A percentile compares a stretch with the other conserved stretches of the same genome.
phyloP scores from a whole-genome alignment of 2,888 invertebrate genomes.

The Agrilus mali region DNA sequence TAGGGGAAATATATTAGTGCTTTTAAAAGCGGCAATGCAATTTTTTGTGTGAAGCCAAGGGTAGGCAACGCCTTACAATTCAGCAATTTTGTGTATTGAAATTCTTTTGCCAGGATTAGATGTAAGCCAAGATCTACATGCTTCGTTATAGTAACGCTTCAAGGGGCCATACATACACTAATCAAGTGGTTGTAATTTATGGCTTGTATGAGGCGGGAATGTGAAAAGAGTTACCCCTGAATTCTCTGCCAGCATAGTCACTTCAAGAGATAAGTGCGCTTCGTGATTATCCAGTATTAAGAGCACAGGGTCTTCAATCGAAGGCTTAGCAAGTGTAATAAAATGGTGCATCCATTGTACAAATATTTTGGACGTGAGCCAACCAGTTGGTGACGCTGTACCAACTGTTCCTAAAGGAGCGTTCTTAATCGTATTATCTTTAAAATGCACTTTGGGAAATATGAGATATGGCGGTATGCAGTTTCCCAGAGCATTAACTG shows the following conservation, averaged over 20 bases:
- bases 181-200: conserved; percentile 3
- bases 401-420: conserved; percentile 18
- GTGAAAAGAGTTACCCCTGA: not conserved
- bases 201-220: not conserved
- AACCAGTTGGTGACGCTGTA: conserved; percentile 15
- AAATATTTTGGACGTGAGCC: conserved; percentile 13
- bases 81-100: no score
- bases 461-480: not conserved
- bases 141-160: conserved; percentile 3
- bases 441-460: not conserved
- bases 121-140: conserved; percentile 6
- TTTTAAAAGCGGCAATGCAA: no score
- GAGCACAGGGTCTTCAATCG: not conserved
- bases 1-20: no score
- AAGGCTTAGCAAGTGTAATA: conserved; percentile 14
- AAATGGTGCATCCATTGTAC: conserved; percentile 19
- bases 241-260: not conserved
- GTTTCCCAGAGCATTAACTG: conserved; percentile 1
- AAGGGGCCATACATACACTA: conserved; percentile 4
- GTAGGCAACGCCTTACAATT: no score
- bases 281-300: conserved; percentile 4
- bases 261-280: not conserved
- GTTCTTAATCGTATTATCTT: not conserved
- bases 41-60: no score
- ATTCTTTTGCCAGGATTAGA: conserved; percentile 7